Evolutionary conservation across 2,113 vertebrate species (phyloP).

Genomic region (Phyllostomus discolor): DNA sequence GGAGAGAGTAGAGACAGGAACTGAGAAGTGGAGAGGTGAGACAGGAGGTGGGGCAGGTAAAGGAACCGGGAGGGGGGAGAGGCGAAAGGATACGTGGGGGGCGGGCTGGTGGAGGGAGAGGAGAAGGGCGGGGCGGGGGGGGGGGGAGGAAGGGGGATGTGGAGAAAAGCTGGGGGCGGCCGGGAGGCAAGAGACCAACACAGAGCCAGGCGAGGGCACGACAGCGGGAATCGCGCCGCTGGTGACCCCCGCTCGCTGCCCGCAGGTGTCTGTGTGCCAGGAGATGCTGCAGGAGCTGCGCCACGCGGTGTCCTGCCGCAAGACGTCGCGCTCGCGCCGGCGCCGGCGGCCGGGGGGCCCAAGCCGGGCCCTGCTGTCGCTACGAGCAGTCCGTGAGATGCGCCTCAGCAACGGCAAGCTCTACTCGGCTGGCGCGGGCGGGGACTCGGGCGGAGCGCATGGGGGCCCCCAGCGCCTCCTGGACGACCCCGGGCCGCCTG

Average conservation of each 20-base stretch:
- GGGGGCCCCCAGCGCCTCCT: slow-evolving; percentile 90
- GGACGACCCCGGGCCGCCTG: slow-evolving; percentile 84
- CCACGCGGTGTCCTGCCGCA: slow-evolving; percentile 91
- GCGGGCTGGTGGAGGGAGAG: neutral
- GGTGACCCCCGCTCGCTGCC: slow-evolving; percentile 55
- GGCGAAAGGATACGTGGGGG: neutral
- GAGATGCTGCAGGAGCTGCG: slow-evolving; percentile 92
- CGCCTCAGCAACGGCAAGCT: slow-evolving; percentile 92
- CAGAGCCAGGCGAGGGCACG: neutral
- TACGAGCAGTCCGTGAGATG: slow-evolving; percentile 88
- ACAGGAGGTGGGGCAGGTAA: neutral
- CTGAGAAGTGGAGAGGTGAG: neutral
- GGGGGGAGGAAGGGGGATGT: accelerated
- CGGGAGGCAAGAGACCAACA: accelerated
- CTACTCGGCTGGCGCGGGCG: slow-evolving; percentile 84
- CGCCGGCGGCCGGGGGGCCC: slow-evolving; percentile 80
- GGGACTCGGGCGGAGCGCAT: slow-evolving; percentile 72
- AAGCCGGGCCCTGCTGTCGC: slow-evolving; percentile 76
- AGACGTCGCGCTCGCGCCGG: slow-evolving; percentile 86
- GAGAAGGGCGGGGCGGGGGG: too few species aligned
- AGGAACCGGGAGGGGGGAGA: neutral
- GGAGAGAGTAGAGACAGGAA: neutral
- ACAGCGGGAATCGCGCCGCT: neutral
- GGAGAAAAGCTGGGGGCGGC: neutral
- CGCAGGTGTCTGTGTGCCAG: slow-evolving; percentile 90